phyloP scores from a whole-genome alignment of 30 jellyfish, hydroid and myxozoan species.

The Hydra vulgaris region DNA sequence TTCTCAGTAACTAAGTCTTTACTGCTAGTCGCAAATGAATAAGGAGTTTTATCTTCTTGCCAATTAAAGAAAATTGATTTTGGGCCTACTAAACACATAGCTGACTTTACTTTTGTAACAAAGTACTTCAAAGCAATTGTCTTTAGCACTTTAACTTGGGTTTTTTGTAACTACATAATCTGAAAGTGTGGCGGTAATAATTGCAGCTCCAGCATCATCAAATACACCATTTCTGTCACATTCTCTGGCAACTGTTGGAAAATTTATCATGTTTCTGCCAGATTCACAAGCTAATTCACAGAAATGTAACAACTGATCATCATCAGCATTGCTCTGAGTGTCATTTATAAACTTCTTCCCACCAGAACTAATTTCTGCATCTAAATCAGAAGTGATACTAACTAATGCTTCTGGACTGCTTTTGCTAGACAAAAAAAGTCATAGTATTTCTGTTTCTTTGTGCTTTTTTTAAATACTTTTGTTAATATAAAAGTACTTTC shows the following conservation, averaged over 20 bases:
- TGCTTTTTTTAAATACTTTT: background rate
- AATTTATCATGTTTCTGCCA: background rate
- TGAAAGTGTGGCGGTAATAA: background rate
- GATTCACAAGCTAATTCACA: background rate
- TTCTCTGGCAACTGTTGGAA: background rate
- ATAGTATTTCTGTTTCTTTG: background rate
- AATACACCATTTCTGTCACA: background rate
- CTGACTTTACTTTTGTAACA: background rate
- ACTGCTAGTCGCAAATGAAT: too few species aligned
- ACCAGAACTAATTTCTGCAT: background rate
- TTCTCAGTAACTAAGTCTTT: too few species aligned
- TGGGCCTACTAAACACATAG: background rate
- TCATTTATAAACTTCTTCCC: background rate
- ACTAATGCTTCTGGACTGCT: background rate
- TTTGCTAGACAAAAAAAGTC: background rate
- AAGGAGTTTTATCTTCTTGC: too few species aligned
- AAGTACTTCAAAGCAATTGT: background rate
- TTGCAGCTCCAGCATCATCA: background rate
- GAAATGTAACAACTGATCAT: background rate
- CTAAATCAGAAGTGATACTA: background rate
- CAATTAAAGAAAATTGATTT: too few species aligned
- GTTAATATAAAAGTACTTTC: background rate
- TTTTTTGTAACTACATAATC: background rate
- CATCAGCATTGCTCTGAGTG: background rate
- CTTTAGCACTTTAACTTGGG: background rate